Percentiles rank a stretch among this genome's conserved stretches.
These are phyloP conservation scores for Eucriotettix oculatus DNA, from an alignment of 2,888 invertebrate species.

Conservation along the genomic window DNA sequence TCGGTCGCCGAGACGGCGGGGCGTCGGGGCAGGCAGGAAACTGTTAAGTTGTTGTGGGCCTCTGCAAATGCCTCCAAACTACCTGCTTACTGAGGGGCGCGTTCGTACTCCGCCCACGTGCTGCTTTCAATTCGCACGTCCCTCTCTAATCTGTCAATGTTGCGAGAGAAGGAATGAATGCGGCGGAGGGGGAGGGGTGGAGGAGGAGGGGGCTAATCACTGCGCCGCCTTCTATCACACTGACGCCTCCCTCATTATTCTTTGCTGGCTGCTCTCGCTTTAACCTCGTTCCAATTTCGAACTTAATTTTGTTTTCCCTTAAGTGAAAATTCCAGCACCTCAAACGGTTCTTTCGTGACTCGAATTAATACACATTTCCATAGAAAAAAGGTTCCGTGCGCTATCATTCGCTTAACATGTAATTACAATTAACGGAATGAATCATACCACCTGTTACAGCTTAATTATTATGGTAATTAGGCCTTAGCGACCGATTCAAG, in stretches of 20 bases:
- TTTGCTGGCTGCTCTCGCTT: neutral
- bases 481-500: too few relatives aligned
- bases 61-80: neutral
- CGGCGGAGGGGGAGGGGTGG: too few relatives aligned
- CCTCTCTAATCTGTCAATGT: neutral
- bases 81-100: neutral
- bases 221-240: neutral
- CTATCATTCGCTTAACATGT: too few relatives aligned
- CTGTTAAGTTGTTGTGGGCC: neutral
- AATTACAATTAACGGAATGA: too few relatives aligned
- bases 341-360: neutral
- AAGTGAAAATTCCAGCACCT: neutral
- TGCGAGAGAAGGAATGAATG: too few relatives aligned
- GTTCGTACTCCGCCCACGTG: neutral
- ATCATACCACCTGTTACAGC: too few relatives aligned
- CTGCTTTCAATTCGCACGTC: neutral
- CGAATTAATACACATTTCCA: too few relatives aligned
- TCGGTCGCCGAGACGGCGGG: neutral
- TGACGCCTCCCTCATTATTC: neutral
- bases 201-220: too few relatives aligned
- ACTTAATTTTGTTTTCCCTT: neutral
- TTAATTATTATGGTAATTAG: too few relatives aligned
- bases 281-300: neutral
- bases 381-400: too few relatives aligned
- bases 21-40: neutral